Conservation (phyloP, 2,888 invertebrate genomes). For the Tupiocoris notatus region DNA sequence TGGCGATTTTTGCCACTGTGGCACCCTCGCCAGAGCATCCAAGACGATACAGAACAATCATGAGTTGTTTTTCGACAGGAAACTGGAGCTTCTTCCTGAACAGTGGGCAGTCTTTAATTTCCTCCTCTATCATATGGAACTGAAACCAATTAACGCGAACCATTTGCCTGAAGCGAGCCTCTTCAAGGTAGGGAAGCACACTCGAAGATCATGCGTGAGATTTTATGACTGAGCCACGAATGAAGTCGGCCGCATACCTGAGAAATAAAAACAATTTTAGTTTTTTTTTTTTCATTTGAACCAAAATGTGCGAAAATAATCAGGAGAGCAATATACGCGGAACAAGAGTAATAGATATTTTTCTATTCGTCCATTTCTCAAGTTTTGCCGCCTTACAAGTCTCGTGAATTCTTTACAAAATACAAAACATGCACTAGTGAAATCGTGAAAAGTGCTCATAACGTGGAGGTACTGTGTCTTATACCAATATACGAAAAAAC, state of each 20-base stretch:
- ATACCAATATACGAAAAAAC: too few species aligned
- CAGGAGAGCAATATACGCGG: too few species aligned
- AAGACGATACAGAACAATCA: conserved; percentile 12
- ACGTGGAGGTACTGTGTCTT: too few species aligned
- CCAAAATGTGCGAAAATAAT: too few species aligned
- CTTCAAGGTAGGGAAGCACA: conserved; percentile 20
- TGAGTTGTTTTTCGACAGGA: conserved; percentile 8
- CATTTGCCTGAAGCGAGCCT: conserved; percentile 25
- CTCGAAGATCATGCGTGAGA: not conserved
- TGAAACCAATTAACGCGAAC: conserved; percentile 10
- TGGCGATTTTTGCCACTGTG: not conserved
- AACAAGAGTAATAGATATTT: too few species aligned
- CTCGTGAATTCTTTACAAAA: too few species aligned
- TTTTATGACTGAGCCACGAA: conserved; percentile 5
- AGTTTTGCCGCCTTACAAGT: too few species aligned
- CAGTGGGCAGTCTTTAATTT: conserved; percentile 7
- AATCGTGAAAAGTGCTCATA: too few species aligned
- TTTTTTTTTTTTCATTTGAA: too few species aligned
- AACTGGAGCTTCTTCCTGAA: conserved; percentile 10
- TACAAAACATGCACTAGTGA: too few species aligned
- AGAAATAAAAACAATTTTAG: too few species aligned
- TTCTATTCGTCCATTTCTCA: too few species aligned
- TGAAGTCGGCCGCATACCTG: conserved; percentile 5
- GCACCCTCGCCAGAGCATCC: conserved; percentile 19
- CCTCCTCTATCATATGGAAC: conserved; percentile 1